These are phyloP conservation scores for Erannis defoliaria DNA, from an alignment of 2,888 invertebrate species.

Conservation along the genomic window DNA sequence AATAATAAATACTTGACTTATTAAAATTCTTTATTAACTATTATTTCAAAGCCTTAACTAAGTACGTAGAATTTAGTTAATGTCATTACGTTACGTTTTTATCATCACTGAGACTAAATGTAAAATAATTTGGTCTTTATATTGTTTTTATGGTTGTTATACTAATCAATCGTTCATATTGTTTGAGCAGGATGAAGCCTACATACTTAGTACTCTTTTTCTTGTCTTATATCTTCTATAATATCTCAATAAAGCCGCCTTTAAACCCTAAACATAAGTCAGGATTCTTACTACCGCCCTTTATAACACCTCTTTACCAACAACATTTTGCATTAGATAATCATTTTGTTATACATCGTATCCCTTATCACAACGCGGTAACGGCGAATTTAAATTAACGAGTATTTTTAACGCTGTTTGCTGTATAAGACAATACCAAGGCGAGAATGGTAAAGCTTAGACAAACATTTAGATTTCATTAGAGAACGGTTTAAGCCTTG, in stretches of 20 bases:
- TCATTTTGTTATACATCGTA: background rate
- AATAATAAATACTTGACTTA: no score
- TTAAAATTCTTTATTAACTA: no score
- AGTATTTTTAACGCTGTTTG: background rate
- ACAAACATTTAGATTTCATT: constrained; percentile 48
- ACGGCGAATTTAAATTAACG: background rate
- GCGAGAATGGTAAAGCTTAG: constrained; percentile 38
- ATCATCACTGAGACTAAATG: no score
- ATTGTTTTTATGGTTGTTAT: no score
- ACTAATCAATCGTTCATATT: no score
- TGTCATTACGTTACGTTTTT: no score
- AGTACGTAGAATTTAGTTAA: no score
- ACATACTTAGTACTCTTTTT: background rate
- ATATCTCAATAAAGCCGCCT: constrained; percentile 1
- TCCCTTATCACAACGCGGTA: background rate
- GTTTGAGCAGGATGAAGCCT: no score
- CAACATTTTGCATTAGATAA: background rate
- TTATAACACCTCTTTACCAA: constrained; percentile 3
- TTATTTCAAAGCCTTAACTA: no score
- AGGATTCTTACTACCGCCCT: constrained; percentile 10
- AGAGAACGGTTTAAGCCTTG: constrained; percentile 37
- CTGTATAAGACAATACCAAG: constrained; percentile 10
- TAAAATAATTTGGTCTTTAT: no score
- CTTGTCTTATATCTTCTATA: background rate
- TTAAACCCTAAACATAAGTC: constrained; percentile 17